These are phyloP conservation scores for Myxocyprinus asiaticus DNA, from an alignment of 2,113 vertebrate genomes.

Conservation along the genomic window DNA sequence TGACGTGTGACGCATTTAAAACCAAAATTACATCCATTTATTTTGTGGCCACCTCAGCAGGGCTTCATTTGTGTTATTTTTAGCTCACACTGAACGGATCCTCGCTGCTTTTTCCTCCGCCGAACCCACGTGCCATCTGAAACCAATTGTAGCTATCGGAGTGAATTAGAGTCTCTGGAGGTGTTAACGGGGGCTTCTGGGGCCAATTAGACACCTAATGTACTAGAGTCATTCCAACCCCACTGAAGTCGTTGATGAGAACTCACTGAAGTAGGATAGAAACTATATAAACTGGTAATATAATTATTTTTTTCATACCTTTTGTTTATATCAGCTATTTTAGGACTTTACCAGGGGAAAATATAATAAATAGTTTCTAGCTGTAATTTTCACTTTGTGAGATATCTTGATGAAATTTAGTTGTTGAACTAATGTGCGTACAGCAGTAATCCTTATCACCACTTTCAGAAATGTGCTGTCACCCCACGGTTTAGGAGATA, in stretches of 20 bases:
- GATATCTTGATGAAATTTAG: no score
- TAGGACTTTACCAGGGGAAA: no score
- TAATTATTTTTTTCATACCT: no score
- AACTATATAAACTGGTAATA: no score
- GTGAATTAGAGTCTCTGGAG: slow-evolving; percentile 54
- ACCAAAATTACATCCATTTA: slow-evolving; percentile 22
- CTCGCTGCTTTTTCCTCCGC: slow-evolving; percentile 31
- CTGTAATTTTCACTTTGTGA: no score
- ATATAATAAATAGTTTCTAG: no score
- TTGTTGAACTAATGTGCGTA: no score
- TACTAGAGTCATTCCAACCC: background rate
- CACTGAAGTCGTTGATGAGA: no score
- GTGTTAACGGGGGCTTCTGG: slow-evolving; percentile 56
- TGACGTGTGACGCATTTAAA: slow-evolving; percentile 21
- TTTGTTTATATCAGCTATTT: no score
- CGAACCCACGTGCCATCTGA: slow-evolving; percentile 49
- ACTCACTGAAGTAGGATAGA: no score
- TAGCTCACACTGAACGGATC: slow-evolving; percentile 35
- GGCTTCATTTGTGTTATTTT: slow-evolving; percentile 45
- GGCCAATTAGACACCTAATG: slow-evolving; percentile 54
- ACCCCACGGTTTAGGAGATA: background rate
- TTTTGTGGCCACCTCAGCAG: slow-evolving; percentile 6
- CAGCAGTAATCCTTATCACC: no score
- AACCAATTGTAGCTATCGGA: slow-evolving; percentile 55
- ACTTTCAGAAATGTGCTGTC: no score